Base-by-base conservation (phyloP, 2,113 vertebrate species). In the Leptobrachium ailaonicum region DNA sequence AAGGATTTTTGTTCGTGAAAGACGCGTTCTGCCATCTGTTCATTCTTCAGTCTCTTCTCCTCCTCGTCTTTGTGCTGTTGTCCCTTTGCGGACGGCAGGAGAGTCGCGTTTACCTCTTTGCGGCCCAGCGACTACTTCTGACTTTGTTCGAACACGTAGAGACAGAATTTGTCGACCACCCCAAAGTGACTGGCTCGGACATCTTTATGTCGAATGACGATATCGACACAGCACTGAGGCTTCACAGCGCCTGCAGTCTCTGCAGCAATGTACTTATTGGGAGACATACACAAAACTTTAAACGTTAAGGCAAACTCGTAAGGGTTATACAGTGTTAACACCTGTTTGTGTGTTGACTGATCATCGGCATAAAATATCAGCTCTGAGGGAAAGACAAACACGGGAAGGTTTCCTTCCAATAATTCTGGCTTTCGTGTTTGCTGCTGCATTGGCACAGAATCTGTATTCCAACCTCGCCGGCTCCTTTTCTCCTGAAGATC, bases 261-360 rank as follows among this genome's bases (percentile, higher is more conserved):
- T 82, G 97, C 96, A 87, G 99, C 98, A 2, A 91, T 93, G 89
- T 99, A 99, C 83, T 98, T 99, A 91, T 95, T 98, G 83, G 97
- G 98, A 87, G 96, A 96, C 85, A 97, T 99, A 91, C 98, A 99
- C 85, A 99, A 92, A 93, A 99, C 98, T 98, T 99, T 99, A 89
- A 99, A 99, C 91, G 98, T 98, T 92, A 99, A 96, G 84, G 97
- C 96, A 88, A 99, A 98, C 89, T 99, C 97, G 94, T 98, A 99
- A 72, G 98, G 98, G 85, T 99, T 99, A 92, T 99, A 99, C 80
- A 99, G 95, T 79, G 97, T 98, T 94, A 98, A 95, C 94, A 99
- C 96, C 90, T 96, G 97, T 88, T 98, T 99, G 92, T 99, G 96
- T 83, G 97, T 97, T 70, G 94, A 93, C 93, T 99, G 97, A 89